Evolutionary conservation across 2,888 invertebrate genomes (phyloP).

Genomic region (Emmelina monodactyla): DNA sequence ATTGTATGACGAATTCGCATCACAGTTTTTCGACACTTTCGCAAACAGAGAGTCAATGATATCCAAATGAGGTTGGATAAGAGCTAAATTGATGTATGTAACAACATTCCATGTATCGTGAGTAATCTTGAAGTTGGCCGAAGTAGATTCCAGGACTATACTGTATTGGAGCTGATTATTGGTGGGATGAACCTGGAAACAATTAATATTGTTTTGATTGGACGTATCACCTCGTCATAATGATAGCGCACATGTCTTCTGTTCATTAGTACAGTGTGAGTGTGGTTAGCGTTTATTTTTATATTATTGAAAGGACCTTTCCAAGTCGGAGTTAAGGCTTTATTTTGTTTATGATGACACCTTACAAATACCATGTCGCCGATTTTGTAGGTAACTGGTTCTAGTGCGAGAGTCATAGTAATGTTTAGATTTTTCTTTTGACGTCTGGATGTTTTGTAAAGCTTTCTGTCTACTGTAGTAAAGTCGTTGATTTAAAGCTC

Average conservation of each 20-base stretch:
- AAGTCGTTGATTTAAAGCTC: neutral
- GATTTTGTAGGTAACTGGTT: conserved; percentile 4
- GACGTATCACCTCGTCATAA: conserved; percentile 1
- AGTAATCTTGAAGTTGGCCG: conserved; percentile 4
- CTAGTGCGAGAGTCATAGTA: conserved; percentile 4
- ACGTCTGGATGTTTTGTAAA: conserved; percentile 2
- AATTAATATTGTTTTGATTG: no score
- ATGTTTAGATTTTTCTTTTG: conserved; percentile 1
- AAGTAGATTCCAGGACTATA: neutral
- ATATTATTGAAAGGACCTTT: conserved; percentile 6
- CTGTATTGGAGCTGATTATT: neutral
- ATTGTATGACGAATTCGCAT: neutral
- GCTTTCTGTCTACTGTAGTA: neutral
- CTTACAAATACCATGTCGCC: conserved; percentile 10
- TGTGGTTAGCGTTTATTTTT: conserved; percentile 4
- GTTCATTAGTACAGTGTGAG: neutral
- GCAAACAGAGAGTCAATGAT: conserved; percentile 6
- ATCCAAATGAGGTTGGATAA: conserved; percentile 3
- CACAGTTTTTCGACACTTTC: neutral
- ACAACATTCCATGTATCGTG: conserved; percentile 7
- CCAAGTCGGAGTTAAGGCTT: conserved; percentile 2
- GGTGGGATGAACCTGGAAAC: no score
- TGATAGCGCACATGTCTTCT: conserved; percentile 2
- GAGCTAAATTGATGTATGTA: conserved; percentile 5
- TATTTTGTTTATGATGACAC: conserved; percentile 7